Evolutionary conservation across 2,888 invertebrate genomes (phyloP), one percentile per base, ranked within the genome.

Genomic region (Odontothrips loti): DNA sequence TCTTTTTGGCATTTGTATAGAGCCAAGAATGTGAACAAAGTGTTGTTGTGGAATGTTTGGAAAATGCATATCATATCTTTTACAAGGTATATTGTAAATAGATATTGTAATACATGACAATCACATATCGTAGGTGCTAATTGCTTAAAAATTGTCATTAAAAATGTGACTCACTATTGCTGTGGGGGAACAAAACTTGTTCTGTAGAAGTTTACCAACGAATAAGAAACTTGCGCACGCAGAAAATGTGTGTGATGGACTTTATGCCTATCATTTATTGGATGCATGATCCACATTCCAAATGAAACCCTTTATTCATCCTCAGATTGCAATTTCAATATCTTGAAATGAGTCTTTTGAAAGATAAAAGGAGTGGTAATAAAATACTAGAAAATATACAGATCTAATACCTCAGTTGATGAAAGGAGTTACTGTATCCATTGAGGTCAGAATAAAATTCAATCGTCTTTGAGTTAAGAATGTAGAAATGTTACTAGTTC

Each of bases 1-100:
- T 75, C 68, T 27, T 27, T 9, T 23, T 10, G 23, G 23, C 68
- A 75, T 75, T 75, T 75, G 68, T 75, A 75, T 27, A 75, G 68
- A 75, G 8, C 27, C 23, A 75, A 75, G 68, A 75, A 27, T 75
- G 68, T 75, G 68, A 75, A 27, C 68, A 75, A 27, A 23, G 68
- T 27, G 27, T 27, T 27, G 23, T 43, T 51, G 51, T 68, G 68
- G 68, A 75, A 75, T 75, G 68, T 75, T 27, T 75, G 68, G 68
- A 75, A 27, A 75, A 75, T 75, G 68, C 68, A 75, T 75, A 75
- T 75, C 68, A 75, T 75, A 75, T 75, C 68, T 75, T 75, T 75
- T 75, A 75, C 68, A 75, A 75, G 23, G 23, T 9, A 27, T 68
- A 23, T 75, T 75, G 68, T 75, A 75, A 75, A 75, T 75, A 75